Base-by-base conservation (phyloP, 2,113 vertebrate species). In the Microtus pennsylvanicus region DNA sequence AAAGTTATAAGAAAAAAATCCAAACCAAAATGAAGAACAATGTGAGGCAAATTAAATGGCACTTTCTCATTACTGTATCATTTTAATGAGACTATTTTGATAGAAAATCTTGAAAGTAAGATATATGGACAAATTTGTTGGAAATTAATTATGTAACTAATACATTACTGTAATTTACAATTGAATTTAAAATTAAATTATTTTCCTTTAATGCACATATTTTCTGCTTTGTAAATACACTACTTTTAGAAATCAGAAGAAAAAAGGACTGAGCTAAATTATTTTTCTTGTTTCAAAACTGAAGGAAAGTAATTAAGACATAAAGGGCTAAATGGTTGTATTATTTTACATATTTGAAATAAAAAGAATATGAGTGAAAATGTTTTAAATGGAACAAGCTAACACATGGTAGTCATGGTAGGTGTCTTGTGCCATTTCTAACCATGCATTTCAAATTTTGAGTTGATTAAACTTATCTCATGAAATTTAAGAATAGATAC, bases 71-170 rank as follows among this genome's bases (percentile, higher is more conserved):
- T 98, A 98, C 97, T 70, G 98, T 92, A 96, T 96, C 98, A 98
- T 97, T 97, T 98, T 98, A 98, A 98, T 98, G 96, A 98, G 97
- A 93, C 65, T 95, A 24, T 98, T 98, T 98, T 98, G 95, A 98
- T 97, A 97, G 93, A 95, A 98, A 98, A 97, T 94, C 85, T 98
- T 97, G 95, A 97, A 98, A 98, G 97, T 96, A 97, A 97, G 93
- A 87, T 76, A 96, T 90, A 69, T 94, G 47, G 77, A 50, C 91
- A 97, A 67, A 96, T 97, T 72, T 97, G 97, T 95, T 97, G 96
- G 83, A 94, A 98, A 98, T 98, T 98, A 98, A 98, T 98, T 97
- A 94, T 97, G 97, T 97, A 98, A 98, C 98, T 98, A 98, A 98
- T 98, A 93, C 96, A 97, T 97, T 98, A 97, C 89, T 97, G n/a